Conservation (phyloP, 2,113 vertebrate species). For the Otocyon megalotis region DNA sequence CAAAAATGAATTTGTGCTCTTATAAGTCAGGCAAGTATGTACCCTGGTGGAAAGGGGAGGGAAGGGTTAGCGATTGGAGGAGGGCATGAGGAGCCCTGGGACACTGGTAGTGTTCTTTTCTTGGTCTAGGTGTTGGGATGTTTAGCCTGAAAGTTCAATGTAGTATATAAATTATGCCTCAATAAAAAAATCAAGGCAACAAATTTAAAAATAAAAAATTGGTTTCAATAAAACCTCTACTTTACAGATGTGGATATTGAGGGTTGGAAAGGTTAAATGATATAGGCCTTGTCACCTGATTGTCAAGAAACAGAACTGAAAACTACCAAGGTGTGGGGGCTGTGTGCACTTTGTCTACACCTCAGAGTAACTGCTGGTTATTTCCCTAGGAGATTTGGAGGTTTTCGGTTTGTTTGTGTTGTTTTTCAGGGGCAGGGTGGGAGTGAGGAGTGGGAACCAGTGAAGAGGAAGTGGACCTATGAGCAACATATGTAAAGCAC, state of each 20-base stretch:
- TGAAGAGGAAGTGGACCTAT: not conserved
- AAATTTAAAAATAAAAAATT: conserved; percentile 36
- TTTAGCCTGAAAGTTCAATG: not conserved
- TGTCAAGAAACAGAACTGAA: conserved; percentile 53
- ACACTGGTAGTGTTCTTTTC: not conserved
- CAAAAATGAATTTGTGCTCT: not conserved
- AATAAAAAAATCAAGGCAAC: not conserved
- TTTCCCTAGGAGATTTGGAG: not conserved
- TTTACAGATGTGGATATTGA: conserved; percentile 26
- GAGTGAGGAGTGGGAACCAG: not conserved
- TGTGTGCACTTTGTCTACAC: not conserved
- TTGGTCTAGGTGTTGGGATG: not conserved
- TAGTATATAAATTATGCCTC: not conserved
- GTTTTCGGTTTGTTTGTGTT: not conserved
- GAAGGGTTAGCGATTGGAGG: not conserved
- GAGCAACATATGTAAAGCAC: not conserved
- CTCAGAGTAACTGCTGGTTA: not conserved
- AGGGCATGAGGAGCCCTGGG: too few species aligned
- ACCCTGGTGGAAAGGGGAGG: too few species aligned
- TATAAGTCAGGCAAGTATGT: not conserved
- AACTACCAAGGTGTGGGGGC: not conserved
- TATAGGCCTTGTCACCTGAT: not conserved
- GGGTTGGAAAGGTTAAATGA: not conserved
- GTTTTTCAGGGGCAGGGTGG: not conserved
- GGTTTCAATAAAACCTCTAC: not conserved